Conservation (phyloP, 2,113 vertebrate genomes). For the Pipra filicauda region DNA sequence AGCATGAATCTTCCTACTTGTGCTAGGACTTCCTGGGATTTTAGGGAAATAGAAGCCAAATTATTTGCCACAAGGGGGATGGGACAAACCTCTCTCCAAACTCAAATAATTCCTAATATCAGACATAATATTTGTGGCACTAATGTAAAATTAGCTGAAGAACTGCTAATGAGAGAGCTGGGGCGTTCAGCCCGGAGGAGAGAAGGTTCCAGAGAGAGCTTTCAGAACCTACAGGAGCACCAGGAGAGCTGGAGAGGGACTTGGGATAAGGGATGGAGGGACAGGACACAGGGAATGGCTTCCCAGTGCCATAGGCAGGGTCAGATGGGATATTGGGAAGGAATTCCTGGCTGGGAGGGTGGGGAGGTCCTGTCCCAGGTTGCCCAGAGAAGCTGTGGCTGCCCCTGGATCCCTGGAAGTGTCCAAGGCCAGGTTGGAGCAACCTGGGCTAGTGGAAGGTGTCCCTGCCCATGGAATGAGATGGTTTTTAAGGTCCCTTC, state of each 20-base stretch:
- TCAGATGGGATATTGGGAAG: rapidly evolving
- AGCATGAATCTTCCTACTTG: neutral
- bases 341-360: neutral
- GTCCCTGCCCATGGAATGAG: neutral
- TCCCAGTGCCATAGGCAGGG: neutral
- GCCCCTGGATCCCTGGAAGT: neutral
- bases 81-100: neutral
- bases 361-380: neutral
- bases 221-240: rapidly evolving
- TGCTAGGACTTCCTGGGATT: neutral
- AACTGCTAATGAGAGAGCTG: neutral
- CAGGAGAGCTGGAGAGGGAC: neutral
- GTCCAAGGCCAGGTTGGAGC: rapidly evolving
- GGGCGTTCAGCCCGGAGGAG: neutral
- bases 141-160: neutral
- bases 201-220: neutral
- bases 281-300: neutral
- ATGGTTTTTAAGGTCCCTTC: neutral
- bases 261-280: rapidly evolving
- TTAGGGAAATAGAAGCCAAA: neutral
- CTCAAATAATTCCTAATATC: neutral
- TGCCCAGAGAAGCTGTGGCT: neutral
- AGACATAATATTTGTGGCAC: neutral
- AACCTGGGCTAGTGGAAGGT: rapidly evolving
- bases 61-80: neutral